phyloP scores from a whole-genome alignment of 2,888 invertebrate species.

The Coecobrya sp. region DNA sequence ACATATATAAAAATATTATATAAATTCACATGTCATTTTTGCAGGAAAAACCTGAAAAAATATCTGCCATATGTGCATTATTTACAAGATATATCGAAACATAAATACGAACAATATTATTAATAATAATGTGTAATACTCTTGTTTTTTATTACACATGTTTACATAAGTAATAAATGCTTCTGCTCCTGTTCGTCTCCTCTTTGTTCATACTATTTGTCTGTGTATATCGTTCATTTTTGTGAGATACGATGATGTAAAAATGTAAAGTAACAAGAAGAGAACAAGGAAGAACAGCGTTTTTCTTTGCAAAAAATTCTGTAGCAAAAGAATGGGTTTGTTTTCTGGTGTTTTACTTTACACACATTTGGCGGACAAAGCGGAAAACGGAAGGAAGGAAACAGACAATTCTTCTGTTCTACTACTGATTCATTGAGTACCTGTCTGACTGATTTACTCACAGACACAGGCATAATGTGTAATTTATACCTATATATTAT shows the following conservation, averaged over 20 bases:
- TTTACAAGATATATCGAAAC: neutral
- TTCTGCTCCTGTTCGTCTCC: too few relatives aligned
- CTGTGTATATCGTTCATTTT: neutral
- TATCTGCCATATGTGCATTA: neutral
- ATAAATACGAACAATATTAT: neutral
- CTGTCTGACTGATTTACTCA: neutral
- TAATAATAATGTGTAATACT: neutral
- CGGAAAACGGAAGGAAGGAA: slow-evolving; percentile 60
- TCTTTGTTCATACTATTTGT: neutral
- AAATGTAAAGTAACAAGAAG: neutral
- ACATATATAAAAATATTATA: neutral
- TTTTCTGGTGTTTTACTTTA: neutral
- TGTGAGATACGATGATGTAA: neutral
- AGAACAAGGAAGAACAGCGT: slow-evolving; percentile 1
- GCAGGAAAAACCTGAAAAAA: neutral
- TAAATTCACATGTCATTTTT: neutral
- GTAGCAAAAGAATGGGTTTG: neutral
- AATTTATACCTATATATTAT: neutral
- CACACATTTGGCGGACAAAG: neutral
- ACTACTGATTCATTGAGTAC: neutral
- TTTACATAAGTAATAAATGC: too few relatives aligned
- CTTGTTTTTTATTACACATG: slow-evolving; percentile 2
- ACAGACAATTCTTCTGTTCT: slow-evolving; percentile 46
- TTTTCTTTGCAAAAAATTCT: neutral
- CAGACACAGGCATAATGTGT: neutral